Conservation (phyloP, 1,140 invertebrate species). For the Eriocheir sinensis region DNA sequence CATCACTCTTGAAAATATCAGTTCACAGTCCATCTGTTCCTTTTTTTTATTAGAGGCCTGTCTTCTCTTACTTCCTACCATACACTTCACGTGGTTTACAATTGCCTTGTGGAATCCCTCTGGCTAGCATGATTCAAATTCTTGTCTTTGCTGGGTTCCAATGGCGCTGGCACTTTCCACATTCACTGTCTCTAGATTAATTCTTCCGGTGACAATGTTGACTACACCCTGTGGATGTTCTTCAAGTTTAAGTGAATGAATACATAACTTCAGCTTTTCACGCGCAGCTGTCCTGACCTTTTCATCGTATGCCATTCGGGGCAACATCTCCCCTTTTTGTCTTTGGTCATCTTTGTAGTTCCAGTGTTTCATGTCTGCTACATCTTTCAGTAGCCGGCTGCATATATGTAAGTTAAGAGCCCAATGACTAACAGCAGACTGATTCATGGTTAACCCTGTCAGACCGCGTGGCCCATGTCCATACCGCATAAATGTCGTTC, state of each 20-base stretch:
- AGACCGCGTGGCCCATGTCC: background rate
- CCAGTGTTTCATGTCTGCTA: background rate
- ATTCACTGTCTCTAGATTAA: background rate
- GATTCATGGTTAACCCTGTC: background rate
- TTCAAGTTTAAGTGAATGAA: background rate
- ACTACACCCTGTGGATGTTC: too few species aligned
- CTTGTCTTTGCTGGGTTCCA: background rate
- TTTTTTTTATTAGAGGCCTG: too few species aligned
- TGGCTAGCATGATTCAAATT: too few species aligned
- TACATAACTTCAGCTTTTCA: background rate
- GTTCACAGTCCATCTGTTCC: too few species aligned
- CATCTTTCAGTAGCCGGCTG: background rate
- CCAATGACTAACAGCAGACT: background rate
- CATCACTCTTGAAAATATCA: too few species aligned
- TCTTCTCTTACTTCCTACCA: background rate
- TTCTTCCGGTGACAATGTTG: background rate
- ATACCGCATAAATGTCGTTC: slow-evolving; percentile 9
- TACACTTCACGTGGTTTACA: background rate
- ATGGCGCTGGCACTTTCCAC: background rate
- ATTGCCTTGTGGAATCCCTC: background rate
- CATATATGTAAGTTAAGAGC: slow-evolving; percentile 23
- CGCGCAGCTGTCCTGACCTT: background rate
- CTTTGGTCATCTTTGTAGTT: background rate
- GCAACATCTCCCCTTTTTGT: background rate
- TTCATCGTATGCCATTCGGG: background rate